These are phyloP conservation scores for Eutolmus rufibarbis DNA, from an alignment of 2,888 invertebrate genomes.

Conservation along the genomic window DNA sequence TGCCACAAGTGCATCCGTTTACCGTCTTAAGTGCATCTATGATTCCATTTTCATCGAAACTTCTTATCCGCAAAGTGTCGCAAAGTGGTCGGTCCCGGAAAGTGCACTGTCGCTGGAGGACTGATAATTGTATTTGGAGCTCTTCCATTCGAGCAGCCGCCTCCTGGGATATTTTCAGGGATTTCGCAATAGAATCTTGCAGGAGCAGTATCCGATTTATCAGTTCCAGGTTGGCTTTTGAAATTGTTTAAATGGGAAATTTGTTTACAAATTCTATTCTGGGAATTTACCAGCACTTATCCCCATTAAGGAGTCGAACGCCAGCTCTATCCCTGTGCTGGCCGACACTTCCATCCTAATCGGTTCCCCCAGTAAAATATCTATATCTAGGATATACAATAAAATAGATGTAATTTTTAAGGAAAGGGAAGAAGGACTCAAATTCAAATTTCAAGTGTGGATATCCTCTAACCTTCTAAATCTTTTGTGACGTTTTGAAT, in stretches of 20 bases:
- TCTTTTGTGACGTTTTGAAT: slow-evolving; percentile 69
- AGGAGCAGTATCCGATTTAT: slow-evolving; percentile 62
- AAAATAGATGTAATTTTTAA: neutral
- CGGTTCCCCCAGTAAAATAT: slow-evolving; percentile 77
- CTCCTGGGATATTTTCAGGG: slow-evolving; percentile 61
- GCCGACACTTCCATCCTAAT: slow-evolving; percentile 75
- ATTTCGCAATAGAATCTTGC: slow-evolving; percentile 61
- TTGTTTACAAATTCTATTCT: neutral
- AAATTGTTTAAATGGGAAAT: neutral
- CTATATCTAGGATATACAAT: slow-evolving; percentile 66
- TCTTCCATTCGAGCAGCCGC: slow-evolving; percentile 63
- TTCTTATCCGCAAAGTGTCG: slow-evolving; percentile 76
- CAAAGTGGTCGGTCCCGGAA: slow-evolving; percentile 76
- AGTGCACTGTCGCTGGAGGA: slow-evolving; percentile 70
- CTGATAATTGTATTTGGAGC: slow-evolving; percentile 62
- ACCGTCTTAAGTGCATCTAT: slow-evolving; percentile 62
- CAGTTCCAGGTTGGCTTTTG: slow-evolving; percentile 59
- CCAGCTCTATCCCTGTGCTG: slow-evolving; percentile 79
- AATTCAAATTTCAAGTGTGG: slow-evolving; percentile 49
- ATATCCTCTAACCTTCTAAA: slow-evolving; percentile 66
- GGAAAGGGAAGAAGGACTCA: neutral
- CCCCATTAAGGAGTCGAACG: slow-evolving; percentile 74
- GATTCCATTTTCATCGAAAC: slow-evolving; percentile 67
- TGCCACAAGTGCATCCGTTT: slow-evolving; percentile 40
- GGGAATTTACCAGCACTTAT: slow-evolving; percentile 71